A percentile compares a stretch with the other conserved stretches of the same genome.
Evolutionary conservation across 2,113 vertebrate genomes (phyloP).

Genomic region (Circaetus gallicus): DNA sequence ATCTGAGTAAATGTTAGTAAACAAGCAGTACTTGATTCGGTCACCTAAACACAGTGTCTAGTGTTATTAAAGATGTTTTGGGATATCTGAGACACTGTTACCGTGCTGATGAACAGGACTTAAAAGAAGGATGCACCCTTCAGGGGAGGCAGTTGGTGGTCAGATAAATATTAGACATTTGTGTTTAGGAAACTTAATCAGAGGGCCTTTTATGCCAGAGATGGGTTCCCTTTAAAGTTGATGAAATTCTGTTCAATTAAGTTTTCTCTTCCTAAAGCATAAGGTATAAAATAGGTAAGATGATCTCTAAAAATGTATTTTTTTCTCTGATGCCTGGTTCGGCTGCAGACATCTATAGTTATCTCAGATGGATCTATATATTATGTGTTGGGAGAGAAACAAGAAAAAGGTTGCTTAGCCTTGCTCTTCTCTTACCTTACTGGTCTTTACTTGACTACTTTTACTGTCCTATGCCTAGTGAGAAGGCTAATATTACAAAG

Average conservation of each 20-base stretch:
- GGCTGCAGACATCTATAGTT: neutral
- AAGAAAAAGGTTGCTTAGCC: neutral
- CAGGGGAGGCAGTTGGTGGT: neutral
- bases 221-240: neutral
- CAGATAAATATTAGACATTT: neutral
- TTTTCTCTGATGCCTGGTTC: neutral
- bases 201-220: neutral
- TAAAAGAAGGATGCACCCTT: neutral
- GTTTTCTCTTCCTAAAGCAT: neutral
- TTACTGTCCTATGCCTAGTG: neutral
- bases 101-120: neutral
- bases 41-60: neutral
- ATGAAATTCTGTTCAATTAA: neutral
- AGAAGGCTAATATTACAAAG: neutral
- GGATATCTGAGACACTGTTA: neutral
- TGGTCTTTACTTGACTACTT: neutral
- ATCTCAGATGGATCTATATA: neutral
- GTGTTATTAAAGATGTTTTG: neutral
- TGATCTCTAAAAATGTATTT: neutral
- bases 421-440: neutral
- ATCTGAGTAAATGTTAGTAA: neutral
- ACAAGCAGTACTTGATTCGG: fast-evolving
- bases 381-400: neutral
- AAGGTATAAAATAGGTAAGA: neutral
- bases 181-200: neutral